Base-by-base conservation (phyloP, 2,113 vertebrate species). In the Ginglymostoma cirratum region DNA sequence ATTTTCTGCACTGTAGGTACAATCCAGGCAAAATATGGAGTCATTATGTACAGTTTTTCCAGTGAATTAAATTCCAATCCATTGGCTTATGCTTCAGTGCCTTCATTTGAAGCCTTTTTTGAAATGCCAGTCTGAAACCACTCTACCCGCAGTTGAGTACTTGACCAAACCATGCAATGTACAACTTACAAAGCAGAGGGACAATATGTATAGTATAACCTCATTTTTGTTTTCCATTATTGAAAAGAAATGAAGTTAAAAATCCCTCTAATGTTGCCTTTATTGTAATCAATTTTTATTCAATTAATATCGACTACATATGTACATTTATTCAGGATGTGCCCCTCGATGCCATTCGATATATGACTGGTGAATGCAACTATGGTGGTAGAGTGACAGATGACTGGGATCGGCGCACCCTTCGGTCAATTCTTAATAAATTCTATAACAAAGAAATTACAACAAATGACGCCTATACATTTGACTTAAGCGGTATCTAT, bases 301-400 rank as follows among this genome's bases (percentile, higher is more conserved):
- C 15, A 86, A 48, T 72, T 72, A 45, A 72, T 5, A 15, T 76
- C 21, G 48, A 45, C 45, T 55, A 10, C 27, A 66, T 67, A 23
- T 90, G 86, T 83, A 7, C 61, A 69, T 65, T 65, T 89, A 38
- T 96, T 21, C 65, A 98, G 98, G 98, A 98, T 0, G 97, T 99
- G 48, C 98, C 98, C 0, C 98, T 98, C 4, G 98, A 98, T 3
- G 98, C 98, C 1, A 95, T 99, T 42, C 96, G 97, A 34, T 99
- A 98, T 95, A 98, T 98, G 98, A 98, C 98, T 0, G 98, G 98
- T 0, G 98, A 99, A 96, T 98, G 98, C 94, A 99, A 97, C 76
- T 98, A 98, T 0, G 98, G 98, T 6, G 98, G 98, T 97, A 97
- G 98, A 27, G 98, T 99, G 96, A 99, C 98, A 0, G 98, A 99